A percentile compares a stretch with the other conserved stretches of the same genome.
Evolutionary conservation across 2,113 vertebrate genomes (phyloP).

Genomic region (Mormoops blainvillei): DNA sequence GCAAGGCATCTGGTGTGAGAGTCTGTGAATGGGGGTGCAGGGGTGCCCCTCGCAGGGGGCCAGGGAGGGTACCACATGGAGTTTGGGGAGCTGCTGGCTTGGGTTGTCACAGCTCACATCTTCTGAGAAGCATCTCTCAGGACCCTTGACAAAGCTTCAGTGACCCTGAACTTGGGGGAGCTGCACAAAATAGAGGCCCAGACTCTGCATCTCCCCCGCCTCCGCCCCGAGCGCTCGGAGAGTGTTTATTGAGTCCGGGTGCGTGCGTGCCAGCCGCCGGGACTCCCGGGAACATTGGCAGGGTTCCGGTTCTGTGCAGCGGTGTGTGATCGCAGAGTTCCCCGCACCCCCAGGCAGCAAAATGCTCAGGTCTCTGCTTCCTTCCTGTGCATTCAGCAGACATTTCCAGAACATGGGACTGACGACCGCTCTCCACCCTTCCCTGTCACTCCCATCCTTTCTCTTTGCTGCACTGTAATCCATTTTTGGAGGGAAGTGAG

Average conservation of each 20-base stretch:
- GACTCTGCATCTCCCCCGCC: not conserved
- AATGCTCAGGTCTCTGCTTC: not conserved
- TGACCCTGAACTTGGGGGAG: not conserved
- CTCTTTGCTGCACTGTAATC: not conserved
- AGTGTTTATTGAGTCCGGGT: not conserved
- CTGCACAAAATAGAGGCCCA: not conserved
- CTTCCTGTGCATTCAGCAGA: not conserved
- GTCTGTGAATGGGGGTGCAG: not conserved
- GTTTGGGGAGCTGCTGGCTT: not conserved
- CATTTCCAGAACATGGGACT: not conserved
- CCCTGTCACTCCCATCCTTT: not conserved
- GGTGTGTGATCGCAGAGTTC: not conserved
- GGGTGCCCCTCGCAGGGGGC: not conserved
- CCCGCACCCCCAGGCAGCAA: not conserved
- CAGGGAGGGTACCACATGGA: not conserved
- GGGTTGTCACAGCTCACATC: not conserved
- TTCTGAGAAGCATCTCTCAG: not conserved
- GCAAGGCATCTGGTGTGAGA: not conserved
- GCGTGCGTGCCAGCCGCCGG: accelerated
- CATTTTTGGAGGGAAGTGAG: not conserved
- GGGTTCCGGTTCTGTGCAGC: accelerated
- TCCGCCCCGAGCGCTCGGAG: accelerated
- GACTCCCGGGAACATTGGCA: accelerated
- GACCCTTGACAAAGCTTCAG: not conserved
- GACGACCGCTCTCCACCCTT: not conserved